A percentile compares a stretch with the other conserved stretches of the same genome.
Evolutionary conservation across 2,113 vertebrate genomes (phyloP).

Genomic region (Limnothrissa miodon): DNA sequence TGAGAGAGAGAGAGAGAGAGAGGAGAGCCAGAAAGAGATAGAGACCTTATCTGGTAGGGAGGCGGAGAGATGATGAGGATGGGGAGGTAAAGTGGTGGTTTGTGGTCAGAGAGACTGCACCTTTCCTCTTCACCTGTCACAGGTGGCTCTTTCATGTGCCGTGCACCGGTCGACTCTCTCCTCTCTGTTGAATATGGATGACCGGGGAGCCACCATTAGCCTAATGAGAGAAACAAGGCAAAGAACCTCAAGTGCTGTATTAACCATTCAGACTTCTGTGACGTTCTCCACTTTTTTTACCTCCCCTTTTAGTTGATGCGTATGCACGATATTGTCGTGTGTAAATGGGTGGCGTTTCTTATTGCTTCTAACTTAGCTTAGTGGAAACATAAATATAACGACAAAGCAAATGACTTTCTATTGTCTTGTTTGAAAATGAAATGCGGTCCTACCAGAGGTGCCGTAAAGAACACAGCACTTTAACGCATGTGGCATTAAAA

Average conservation of each 20-base stretch:
- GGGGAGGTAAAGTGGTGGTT: slow-evolving; percentile 49
- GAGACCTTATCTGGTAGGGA: background rate
- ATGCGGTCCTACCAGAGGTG: background rate
- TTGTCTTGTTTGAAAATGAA: background rate
- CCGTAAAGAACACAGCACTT: background rate
- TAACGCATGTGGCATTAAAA: slow-evolving; percentile 51
- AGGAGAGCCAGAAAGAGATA: background rate
- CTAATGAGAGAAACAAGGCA: slow-evolving; percentile 45
- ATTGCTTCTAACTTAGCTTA: slow-evolving; percentile 33
- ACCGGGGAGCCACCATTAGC: slow-evolving; percentile 36
- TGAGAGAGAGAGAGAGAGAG: slow-evolving; percentile 26
- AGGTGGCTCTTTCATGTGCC: slow-evolving; percentile 67
- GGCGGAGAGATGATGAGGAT: slow-evolving; percentile 37
- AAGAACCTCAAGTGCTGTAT: slow-evolving; percentile 52
- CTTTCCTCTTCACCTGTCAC: slow-evolving; percentile 64
- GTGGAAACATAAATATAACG: slow-evolving; percentile 24
- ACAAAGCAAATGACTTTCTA: background rate
- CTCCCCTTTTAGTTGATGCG: slow-evolving; percentile 39
- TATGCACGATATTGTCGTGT: slow-evolving; percentile 53
- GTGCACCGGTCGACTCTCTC: slow-evolving; percentile 37
- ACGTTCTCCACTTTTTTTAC: slow-evolving; percentile 34
- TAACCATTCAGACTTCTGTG: slow-evolving; percentile 49
- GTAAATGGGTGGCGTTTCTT: slow-evolving; percentile 50
- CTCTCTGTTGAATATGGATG: slow-evolving; percentile 62
- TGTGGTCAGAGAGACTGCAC: slow-evolving; percentile 42